These are phyloP conservation scores for Athalia cordata DNA, from an alignment of 2,888 invertebrate species.

Conservation along the genomic window DNA sequence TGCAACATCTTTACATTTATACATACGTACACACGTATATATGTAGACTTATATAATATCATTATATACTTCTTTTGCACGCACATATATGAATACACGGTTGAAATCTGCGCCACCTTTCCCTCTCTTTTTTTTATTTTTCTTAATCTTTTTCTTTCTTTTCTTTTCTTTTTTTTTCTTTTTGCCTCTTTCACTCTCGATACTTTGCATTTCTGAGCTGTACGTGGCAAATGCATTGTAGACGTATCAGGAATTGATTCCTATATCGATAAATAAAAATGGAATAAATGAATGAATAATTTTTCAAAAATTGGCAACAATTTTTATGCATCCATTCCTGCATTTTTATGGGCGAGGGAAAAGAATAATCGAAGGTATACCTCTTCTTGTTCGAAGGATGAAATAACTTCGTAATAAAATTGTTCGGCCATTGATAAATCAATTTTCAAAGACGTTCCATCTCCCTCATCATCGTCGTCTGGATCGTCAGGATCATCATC, in stretches of 20 bases:
- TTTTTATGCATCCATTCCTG: too few relatives aligned
- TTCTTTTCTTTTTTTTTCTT: slow-evolving; percentile 14
- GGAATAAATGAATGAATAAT: too few relatives aligned
- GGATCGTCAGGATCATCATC: slow-evolving; percentile 53
- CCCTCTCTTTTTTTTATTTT: background rate
- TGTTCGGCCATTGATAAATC: slow-evolving; percentile 70
- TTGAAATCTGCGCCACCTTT: background rate
- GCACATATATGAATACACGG: background rate
- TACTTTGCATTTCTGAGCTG: background rate
- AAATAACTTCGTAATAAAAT: slow-evolving; percentile 72
- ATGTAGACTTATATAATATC: slow-evolving; percentile 10
- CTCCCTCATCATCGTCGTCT: slow-evolving; percentile 56
- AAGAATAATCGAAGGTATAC: slow-evolving; percentile 54
- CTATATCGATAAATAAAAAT: too few relatives aligned
- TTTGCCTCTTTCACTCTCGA: slow-evolving; percentile 23
- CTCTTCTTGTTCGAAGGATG: slow-evolving; percentile 71
- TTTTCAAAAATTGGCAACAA: too few relatives aligned
- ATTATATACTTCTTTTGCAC: background rate
- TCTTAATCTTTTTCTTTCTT: background rate
- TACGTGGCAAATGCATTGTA: background rate
- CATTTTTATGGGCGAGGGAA: background rate
- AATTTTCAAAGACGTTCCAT: slow-evolving; percentile 66
- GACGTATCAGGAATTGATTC: too few relatives aligned
- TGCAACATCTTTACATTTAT: background rate
- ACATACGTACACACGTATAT: slow-evolving; percentile 6